Evolutionary conservation across 2,888 invertebrate species (phyloP), one percentile per base, ranked within the genome.

Genomic region (Cheilosia impressa): DNA sequence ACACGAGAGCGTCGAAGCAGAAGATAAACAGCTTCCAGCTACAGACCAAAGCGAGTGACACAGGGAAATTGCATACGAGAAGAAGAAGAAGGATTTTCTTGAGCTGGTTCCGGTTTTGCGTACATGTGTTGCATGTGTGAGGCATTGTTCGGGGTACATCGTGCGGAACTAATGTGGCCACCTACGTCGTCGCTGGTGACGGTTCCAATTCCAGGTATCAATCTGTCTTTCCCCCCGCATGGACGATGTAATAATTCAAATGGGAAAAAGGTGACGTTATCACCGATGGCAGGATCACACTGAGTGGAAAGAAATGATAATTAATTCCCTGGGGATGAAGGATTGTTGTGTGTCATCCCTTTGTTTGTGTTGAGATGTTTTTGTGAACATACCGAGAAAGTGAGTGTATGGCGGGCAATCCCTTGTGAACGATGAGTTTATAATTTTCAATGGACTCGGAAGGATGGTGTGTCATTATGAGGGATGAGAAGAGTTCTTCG

Each of bases 101-200:
- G 27, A 69, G 66, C 24, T 55, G 53, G 63, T 83, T 83, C 79
- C 68, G 62, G 68, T 62, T 78, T 66, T 78, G 66, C 55, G 50
- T 63, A 22, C 22, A 31, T 31, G 52, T 47, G 43, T 41, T 53
- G 38, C 17, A 58, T 17, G n/a, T 22, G 17, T n/a, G 9, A 43
- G 5, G 52, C 45, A 45, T 58, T 50, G 27, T 13, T 41, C 19
- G 24, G n/a, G 10, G 31, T 6, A 58, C 57, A 65, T 68, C 60
- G 72, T 83, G 83, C 72, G 73, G 66, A 78, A 83, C 77, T 73
- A 83, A 78, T 57, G 68, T 55, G 78, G 34, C 83, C 83, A 83
- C 83, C 83, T 68, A 78, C 83, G 83, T 68, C 55, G 78, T n/a
- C 55, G 73, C n/a, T 17, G 45, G 34, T 60, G 58, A 24, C 22